Conservation (phyloP, 2,113 vertebrate genomes). For the Hippocampus zosterae region DNA sequence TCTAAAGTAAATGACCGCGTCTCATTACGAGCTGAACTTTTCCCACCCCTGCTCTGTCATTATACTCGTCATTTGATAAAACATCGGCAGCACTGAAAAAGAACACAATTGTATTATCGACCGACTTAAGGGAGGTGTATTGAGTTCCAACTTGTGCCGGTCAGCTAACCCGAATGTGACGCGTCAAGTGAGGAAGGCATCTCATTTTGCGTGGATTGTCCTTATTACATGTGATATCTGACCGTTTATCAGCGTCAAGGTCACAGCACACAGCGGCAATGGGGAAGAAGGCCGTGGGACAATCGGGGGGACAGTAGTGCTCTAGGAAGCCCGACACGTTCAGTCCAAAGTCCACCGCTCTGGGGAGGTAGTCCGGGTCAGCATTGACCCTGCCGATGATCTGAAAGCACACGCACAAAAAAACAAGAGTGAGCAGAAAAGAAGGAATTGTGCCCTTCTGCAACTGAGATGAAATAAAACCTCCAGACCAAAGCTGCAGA, state of each 20-base stretch:
- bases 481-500: conserved; percentile 17
- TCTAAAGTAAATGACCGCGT: too few species aligned
- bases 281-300: conserved; percentile 89
- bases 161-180: background rate
- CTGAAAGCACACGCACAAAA: conserved; percentile 58
- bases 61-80: too few species aligned
- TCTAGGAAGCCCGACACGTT: conserved; percentile 91
- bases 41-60: too few species aligned
- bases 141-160: too few species aligned
- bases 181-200: background rate
- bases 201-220: background rate
- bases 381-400: conserved; percentile 95
- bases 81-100: too few species aligned
- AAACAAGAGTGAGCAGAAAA: background rate
- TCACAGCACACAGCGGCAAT: conserved; percentile 90
- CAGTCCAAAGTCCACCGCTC: conserved; percentile 89
- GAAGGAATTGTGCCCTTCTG: background rate
- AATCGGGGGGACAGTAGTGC: conserved; percentile 82
- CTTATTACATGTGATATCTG: conserved; percentile 18
- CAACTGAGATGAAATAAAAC: conserved; percentile 29
- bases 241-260: conserved; percentile 93
- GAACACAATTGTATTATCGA: background rate
- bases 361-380: conserved; percentile 93
- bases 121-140: background rate
- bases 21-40: too few species aligned